Evolutionary conservation across 2,888 invertebrate species (phyloP).

Genomic region (Diogma glabrata): DNA sequence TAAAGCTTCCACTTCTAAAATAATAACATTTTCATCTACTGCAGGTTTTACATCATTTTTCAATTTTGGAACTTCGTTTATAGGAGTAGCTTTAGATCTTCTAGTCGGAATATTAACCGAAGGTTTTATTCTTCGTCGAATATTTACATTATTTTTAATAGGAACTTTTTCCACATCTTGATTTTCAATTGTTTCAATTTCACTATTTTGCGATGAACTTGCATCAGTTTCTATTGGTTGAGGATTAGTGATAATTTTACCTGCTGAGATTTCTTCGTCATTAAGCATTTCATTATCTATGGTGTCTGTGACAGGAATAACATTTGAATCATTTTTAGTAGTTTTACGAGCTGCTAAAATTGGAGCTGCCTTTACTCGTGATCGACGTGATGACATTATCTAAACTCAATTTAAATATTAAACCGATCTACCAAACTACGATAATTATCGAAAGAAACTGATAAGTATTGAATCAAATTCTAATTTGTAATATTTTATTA

Average conservation of each 20-base stretch:
- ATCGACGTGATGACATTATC: constrained; percentile 51
- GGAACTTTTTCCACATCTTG: not conserved
- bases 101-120: constrained; percentile 1
- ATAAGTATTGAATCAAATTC: constrained; percentile 6
- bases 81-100: not conserved
- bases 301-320: too few species aligned
- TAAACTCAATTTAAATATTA: constrained; percentile 36
- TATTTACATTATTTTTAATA: not conserved
- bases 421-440: too few species aligned
- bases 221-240: not conserved
- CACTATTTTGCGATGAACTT: not conserved
- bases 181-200: not conserved
- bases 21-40: not conserved
- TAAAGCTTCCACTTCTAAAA: not conserved
- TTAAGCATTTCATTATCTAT: not conserved
- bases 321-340: not conserved
- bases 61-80: not conserved
- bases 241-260: not conserved
- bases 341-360: constrained; percentile 45
- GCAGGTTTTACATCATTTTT: not conserved
- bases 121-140: constrained; percentile 9
- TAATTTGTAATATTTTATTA: not conserved
- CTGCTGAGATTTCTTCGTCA: not conserved
- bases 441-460: not conserved
- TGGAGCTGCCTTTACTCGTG: constrained; percentile 62